phyloP scores from a whole-genome alignment of 1,140 invertebrate genomes.

The Octopus sinensis region DNA sequence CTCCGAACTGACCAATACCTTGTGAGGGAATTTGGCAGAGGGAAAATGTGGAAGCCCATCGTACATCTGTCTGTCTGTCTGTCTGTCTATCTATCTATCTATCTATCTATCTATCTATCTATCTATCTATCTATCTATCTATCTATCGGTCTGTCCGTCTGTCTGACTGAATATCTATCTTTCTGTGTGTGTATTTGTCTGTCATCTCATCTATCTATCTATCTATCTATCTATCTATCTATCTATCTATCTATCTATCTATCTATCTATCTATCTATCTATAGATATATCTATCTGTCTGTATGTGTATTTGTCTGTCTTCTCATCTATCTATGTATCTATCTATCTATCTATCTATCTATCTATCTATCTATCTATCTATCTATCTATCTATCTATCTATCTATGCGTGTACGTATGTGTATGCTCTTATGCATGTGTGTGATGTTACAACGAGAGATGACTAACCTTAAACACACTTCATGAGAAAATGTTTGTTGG shows the following conservation, averaged over 20 bases:
- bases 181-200: neutral
- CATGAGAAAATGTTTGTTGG: no score
- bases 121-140: neutral
- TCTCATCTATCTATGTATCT: neutral
- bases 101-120: neutral
- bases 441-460: neutral
- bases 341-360: neutral
- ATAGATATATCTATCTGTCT: neutral
- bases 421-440: neutral
- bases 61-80: neutral
- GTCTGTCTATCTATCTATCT: neutral
- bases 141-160: neutral
- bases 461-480: no score
- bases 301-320: neutral
- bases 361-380: neutral
- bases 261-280: neutral
- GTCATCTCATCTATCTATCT: neutral
- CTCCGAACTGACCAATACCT: no score
- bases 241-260: neutral
- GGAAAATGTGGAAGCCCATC: no score
- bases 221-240: neutral
- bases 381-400: neutral
- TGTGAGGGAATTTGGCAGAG: no score
- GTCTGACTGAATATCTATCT: neutral
- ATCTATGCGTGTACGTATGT: neutral